Percentiles rank a stretch among this genome's conserved stretches.
Evolutionary conservation across 2,888 invertebrate genomes (phyloP).

Genomic region (Neuroscelio doddi): DNA sequence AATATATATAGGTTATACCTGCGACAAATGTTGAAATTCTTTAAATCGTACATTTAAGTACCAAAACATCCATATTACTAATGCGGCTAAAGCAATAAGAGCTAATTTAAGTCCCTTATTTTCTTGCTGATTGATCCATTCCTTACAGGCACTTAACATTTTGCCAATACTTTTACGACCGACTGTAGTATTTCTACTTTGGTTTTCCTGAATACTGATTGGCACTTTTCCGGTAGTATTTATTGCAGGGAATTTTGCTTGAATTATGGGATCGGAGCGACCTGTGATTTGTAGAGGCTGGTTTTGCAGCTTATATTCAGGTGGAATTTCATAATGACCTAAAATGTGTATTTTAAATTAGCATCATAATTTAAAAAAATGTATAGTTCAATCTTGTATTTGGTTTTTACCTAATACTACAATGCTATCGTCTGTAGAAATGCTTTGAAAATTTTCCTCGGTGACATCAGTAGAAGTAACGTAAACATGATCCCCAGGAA

Average conservation of each 20-base stretch:
- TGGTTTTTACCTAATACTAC: constrained; percentile 58
- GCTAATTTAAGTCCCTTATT: constrained; percentile 82
- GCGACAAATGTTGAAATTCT: constrained; percentile 67
- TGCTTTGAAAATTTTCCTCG: constrained; percentile 55
- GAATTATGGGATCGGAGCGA: constrained; percentile 66
- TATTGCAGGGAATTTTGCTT: constrained; percentile 46
- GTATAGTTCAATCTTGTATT: too few relatives aligned
- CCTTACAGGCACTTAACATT: constrained; percentile 65
- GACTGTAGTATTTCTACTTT: constrained; percentile 40
- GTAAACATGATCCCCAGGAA: constrained; percentile 52
- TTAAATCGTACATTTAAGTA: constrained; percentile 82
- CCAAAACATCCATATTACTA: constrained; percentile 83
- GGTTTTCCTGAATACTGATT: constrained; percentile 27
- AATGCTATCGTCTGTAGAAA: constrained; percentile 52
- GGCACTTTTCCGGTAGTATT: constrained; percentile 31
- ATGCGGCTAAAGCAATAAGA: constrained; percentile 79
- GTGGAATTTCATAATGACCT: constrained; percentile 66
- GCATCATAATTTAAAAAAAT: constrained; percentile 4
- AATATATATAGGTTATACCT: constrained; percentile 68
- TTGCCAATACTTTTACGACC: constrained; percentile 54
- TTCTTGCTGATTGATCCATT: constrained; percentile 84
- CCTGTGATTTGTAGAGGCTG: constrained; percentile 67
- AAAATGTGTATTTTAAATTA: constrained; percentile 15
- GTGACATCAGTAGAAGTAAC: constrained; percentile 50
- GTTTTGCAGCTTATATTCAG: constrained; percentile 64